phyloP scores from a whole-genome alignment of 2,113 vertebrate species.

The Chamaetylas fuelleborni region DNA sequence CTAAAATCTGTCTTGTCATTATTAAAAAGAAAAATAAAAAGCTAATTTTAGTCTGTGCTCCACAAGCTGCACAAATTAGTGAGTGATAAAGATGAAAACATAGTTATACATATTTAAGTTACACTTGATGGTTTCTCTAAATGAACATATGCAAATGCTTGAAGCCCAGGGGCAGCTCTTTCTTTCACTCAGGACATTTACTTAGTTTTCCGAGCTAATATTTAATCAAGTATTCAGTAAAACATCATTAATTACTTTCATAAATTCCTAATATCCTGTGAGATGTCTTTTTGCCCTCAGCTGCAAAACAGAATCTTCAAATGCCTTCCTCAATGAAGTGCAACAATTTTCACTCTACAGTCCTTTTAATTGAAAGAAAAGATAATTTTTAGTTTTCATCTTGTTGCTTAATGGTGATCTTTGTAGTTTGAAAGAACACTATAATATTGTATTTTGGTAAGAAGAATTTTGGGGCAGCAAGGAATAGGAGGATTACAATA shows the following conservation, averaged over 20 bases:
- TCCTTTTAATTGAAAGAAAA: background rate
- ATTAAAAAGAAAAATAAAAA: background rate
- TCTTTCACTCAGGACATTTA: background rate
- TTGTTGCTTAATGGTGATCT: background rate
- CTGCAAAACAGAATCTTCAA: background rate
- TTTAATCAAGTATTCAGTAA: conserved; percentile 24
- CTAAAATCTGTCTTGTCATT: background rate
- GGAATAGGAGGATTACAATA: background rate
- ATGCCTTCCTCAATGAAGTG: background rate
- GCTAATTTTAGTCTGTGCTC: background rate
- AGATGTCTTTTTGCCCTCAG: background rate
- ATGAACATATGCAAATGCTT: conserved; percentile 35
- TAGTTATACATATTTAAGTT: background rate
- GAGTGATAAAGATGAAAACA: background rate
- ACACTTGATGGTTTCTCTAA: conserved; percentile 6
- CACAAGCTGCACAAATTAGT: background rate
- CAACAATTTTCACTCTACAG: background rate
- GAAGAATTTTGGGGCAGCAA: background rate
- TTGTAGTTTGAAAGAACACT: background rate
- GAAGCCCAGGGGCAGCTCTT: background rate
- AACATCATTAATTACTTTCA: conserved; percentile 17
- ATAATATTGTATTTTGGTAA: background rate
- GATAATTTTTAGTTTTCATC: background rate
- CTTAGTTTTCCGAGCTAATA: conserved; percentile 22
- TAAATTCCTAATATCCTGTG: background rate